These are phyloP conservation scores for Alsophila aescularia DNA, from an alignment of 2,888 invertebrate genomes.

Conservation along the genomic window DNA sequence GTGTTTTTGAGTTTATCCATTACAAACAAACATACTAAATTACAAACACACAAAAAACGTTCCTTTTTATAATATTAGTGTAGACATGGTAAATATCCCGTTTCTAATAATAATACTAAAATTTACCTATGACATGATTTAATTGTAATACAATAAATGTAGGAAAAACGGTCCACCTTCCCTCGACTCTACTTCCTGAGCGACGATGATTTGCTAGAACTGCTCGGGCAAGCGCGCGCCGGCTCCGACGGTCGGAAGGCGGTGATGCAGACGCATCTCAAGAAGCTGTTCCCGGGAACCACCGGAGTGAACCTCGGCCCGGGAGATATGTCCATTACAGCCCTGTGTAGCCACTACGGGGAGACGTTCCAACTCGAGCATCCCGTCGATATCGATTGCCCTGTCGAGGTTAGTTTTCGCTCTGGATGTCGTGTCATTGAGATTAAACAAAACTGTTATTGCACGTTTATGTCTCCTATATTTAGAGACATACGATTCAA, in stretches of 20 bases:
- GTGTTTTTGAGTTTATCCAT: no score
- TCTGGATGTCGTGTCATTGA: background rate
- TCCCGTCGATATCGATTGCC: slow-evolving; percentile 88
- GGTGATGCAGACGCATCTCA: slow-evolving; percentile 96
- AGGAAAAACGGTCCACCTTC: slow-evolving; percentile 97
- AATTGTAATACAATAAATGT: slow-evolving; percentile 16
- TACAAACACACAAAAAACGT: no score
- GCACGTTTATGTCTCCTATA: no score
- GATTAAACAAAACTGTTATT: no score
- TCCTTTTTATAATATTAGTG: no score
- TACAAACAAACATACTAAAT: no score
- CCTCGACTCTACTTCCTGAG: slow-evolving; percentile 98
- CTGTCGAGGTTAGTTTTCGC: slow-evolving; percentile 87
- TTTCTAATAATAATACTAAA: no score
- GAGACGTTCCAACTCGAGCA: slow-evolving; percentile 88
- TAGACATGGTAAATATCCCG: no score
- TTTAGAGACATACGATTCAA: no score
- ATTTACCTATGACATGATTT: no score
- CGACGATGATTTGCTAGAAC: slow-evolving; percentile 98
- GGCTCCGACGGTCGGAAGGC: slow-evolving; percentile 84
- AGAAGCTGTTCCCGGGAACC: slow-evolving; percentile 97
- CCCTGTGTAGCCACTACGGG: slow-evolving; percentile 90
- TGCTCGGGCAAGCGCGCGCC: slow-evolving; percentile 96
- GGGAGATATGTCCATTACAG: slow-evolving; percentile 81
- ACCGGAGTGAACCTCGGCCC: slow-evolving; percentile 89